These are phyloP conservation scores for Liopterus haemorrhoidalis DNA, from an alignment of 2,888 invertebrate species.

Conservation along the genomic window DNA sequence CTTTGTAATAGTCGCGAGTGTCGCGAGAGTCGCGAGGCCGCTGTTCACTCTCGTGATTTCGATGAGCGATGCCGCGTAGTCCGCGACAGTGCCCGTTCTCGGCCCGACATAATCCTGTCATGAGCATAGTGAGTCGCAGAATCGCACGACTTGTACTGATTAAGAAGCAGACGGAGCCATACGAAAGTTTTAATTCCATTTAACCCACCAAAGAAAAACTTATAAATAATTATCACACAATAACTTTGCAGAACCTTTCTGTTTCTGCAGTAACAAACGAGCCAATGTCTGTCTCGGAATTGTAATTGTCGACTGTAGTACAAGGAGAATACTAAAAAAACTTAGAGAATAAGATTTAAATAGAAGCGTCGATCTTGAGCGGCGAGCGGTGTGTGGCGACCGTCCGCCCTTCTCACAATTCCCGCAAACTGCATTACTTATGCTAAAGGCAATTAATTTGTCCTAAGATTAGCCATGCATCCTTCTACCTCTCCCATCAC, in stretches of 20 bases:
- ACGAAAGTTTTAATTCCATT: slow-evolving; percentile 15
- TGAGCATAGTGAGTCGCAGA: not conserved
- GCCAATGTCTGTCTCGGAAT: not conserved
- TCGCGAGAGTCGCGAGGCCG: slow-evolving; percentile 30
- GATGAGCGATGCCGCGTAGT: slow-evolving; percentile 36
- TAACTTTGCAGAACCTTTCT: not conserved
- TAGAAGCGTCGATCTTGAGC: slow-evolving; percentile 32
- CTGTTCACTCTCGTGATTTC: slow-evolving; percentile 25
- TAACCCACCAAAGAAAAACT: slow-evolving; percentile 16
- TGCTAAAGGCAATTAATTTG: slow-evolving; percentile 48
- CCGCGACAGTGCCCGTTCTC: slow-evolving; percentile 28
- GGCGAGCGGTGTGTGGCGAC: slow-evolving; percentile 13
- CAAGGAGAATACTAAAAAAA: slow-evolving; percentile 15
- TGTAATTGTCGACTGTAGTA: not conserved
- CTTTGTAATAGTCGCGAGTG: slow-evolving; percentile 28
- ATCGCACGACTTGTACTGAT: slow-evolving; percentile 3
- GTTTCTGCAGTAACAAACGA: not conserved
- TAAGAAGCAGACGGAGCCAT: not conserved
- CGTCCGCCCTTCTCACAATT: slow-evolving; percentile 3
- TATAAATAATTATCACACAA: not conserved
- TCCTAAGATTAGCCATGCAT: slow-evolving; percentile 48
- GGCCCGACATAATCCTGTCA: slow-evolving; percentile 28
- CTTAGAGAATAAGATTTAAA: slow-evolving; percentile 31
- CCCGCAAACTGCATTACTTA: slow-evolving; percentile 42
- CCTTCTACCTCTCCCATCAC: slow-evolving; percentile 41